Base-by-base conservation (phyloP, 2,888 invertebrate species). In the Lepidochrysops patricia region DNA sequence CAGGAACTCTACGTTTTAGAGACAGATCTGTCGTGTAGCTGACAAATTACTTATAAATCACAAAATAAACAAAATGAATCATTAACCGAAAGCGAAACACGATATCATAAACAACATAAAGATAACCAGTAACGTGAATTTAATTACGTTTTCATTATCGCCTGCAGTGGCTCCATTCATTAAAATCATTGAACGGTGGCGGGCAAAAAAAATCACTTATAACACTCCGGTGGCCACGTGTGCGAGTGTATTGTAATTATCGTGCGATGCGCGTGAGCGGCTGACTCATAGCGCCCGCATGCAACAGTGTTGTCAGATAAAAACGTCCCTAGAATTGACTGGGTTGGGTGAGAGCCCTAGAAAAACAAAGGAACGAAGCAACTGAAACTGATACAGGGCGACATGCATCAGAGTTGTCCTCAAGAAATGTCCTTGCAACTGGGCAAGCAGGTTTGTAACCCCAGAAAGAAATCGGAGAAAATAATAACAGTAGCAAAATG, bases 211-310 rank as follows among this genome's bases (percentile, higher is more conserved):
- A 66, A 62, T 61, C 54, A 57, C 60, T 58, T 61, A 64, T 64
- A 59, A 60, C 62, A 61, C 62, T 63, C 64, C 65, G 62, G 63
- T 64, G 65, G 64, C 61, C 69, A 68, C 68, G 68, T 68, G 69
- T 64, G 60, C 64, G 64, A 54, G 63, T 63, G 58, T 63, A 61
- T 57, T 63, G 68, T 66, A 69, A 67, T 68, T 68, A 66, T n/a
- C n/a, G n/a, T n/a, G 63, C 64, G 50, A 19, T 61, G 63, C 48
- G 63, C 62, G 58, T 50, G 60, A 61, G 61, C 60, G 29, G 60
- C 37, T 57, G 58, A 59, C 26, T 59, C 58, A 59, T 25, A 15
- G 27, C 15, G 29, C 29, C 27, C 57, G 19, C 27, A 29, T 49
- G 58, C 50, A 59, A 23, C 49, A 58, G 25, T 29, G 48, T 49